Base-by-base conservation (phyloP, 2,797 vertebrate genomes). In the Arrhamphus sclerolepis region DNA sequence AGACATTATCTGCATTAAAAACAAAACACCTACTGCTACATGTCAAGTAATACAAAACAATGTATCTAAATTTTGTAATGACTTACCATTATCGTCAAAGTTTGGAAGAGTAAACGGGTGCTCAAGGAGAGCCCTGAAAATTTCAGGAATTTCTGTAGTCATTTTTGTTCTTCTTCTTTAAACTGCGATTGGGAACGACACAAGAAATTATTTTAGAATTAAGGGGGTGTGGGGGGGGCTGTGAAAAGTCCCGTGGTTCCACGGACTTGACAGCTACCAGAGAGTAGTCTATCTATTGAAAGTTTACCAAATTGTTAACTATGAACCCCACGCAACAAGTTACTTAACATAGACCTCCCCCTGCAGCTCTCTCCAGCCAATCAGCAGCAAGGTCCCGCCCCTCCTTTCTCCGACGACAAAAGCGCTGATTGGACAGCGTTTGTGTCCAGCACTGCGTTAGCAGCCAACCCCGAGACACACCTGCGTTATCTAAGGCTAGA, bases 121-220 rank as follows among this genome's bases (percentile, higher is more conserved):
- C 43, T 98, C 96, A 70, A 98, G 92, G 46, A 98, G 82, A 56
- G 93, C 83, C 83, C 92, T 96, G 69, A 98, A 93, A 60, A 96
- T 92, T 85, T 97, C 96, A 0, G 95, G 95, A 66, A 98, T 95
- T 83, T 98, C 97, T 54, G 87, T 42, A 46, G 81, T 79, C 92
- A 93, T 92, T 40, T 55, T 81, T 60, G 38, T 26, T 26, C 6
- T 5, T 9, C 28, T 26, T 10, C 7, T 54, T 53, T 5, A 38
- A 63, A 40, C 5, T 11, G n/a, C 7, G 39, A 6, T 3, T 2
- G 5, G 1, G 0, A 47, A 16, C 2, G 2, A 13, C 34, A 38
- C 34, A 3, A 38, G 13, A 14, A 38, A 38, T 38, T 14, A 2
- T 38, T 38, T 38, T 38, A 14, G 0, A 16, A 38, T 38, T 14